Evolutionary conservation across 2,888 invertebrate genomes (phyloP), one percentile per base, ranked within the genome.

Genomic region (Spodoptera exigua): DNA sequence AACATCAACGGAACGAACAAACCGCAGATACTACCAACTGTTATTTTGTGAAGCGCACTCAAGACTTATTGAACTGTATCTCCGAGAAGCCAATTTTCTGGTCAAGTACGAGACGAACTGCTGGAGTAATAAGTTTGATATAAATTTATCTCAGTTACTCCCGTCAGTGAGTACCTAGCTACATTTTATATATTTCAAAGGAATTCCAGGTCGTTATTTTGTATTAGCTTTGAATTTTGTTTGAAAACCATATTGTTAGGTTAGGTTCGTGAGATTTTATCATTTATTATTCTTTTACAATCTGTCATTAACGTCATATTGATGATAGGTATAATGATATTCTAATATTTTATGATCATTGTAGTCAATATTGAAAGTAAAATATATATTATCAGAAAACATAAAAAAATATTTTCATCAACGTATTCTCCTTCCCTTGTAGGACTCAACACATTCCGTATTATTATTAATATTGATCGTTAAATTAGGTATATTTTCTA

Each of bases 21-120:
- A n/a, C 2, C 27, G 17, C 14, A 40, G 45, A n/a, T n/a, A n/a
- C 21, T 27, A 27, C 21, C 59, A 56, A 18, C 43, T 55, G 54
- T 66, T 60, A 72, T 61, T 43, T 70, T 27, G 53, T 51, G 44
- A 55, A 60, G 56, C 37, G 56, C 54, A 55, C 64, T 67, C 47
- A 39, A 66, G 47, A 46, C 60, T 48, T 73, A 66, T 74, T 74
- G 61, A 64, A 69, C 45, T 47, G 54, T 49, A 61, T 46, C 46
- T 36, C 41, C n/a, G 39, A 45, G 47, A 54, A 54, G 61, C 53
- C 63, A 64, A 63, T 74, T 60, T 64, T 64, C 56, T 70, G 56
- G 51, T 59, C 55, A 64, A 66, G 66, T 66, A 51, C 34, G 47
- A 61, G 54, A 51, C 44, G 51, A 48, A 48, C 55, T 55, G 18